phyloP scores from a whole-genome alignment of 2,797 vertebrate genomes.

The Orientallactaga sibirica region DNA sequence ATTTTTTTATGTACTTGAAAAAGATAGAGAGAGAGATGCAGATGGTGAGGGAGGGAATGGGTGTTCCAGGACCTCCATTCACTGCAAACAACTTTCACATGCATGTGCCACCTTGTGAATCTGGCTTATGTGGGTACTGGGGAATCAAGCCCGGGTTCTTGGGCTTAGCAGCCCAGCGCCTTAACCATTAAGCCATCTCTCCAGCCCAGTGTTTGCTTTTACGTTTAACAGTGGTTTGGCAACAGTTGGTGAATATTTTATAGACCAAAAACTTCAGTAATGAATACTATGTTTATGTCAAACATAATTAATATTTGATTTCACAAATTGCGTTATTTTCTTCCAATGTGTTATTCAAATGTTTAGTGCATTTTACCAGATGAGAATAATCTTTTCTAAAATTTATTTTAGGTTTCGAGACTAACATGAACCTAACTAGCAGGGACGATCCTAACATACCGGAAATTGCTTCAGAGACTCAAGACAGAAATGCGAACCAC shows the following conservation, averaged over 20 bases:
- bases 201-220: not conserved
- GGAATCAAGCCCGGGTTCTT: too few species aligned
- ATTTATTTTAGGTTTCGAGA: conserved; percentile 92
- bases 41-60: too few species aligned
- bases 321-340: not conserved
- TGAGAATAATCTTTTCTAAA: conserved; percentile 63
- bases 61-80: too few species aligned
- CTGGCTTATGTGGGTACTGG: too few species aligned
- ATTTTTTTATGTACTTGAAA: too few species aligned
- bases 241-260: not conserved
- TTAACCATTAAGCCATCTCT: too few species aligned
- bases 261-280: not conserved
- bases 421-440: conserved; percentile 94
- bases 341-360: not conserved
- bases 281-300: not conserved
- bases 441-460: conserved; percentile 90
- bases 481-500: conserved; percentile 97
- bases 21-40: too few species aligned
- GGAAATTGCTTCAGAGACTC: conserved; percentile 91
- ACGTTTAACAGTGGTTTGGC: not conserved
- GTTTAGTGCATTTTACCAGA: not conserved
- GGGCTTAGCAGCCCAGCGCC: too few species aligned
- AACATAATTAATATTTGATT: not conserved
- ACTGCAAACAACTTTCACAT: too few species aligned
- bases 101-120: too few species aligned